phyloP scores from a whole-genome alignment of 2,113 vertebrate genomes.

The Poeciliopsis retropinna region DNA sequence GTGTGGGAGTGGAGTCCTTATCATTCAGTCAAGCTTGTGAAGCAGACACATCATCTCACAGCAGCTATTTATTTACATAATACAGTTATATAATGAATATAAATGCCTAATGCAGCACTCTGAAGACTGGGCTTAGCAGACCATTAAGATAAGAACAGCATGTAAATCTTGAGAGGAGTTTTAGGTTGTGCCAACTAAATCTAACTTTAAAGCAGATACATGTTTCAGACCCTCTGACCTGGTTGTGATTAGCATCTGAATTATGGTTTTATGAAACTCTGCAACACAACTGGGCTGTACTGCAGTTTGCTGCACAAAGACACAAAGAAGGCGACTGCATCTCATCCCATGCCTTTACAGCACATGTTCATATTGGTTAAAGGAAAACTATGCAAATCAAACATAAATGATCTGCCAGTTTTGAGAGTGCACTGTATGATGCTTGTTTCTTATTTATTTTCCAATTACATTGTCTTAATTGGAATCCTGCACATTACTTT shows the following conservation, averaged over 20 bases:
- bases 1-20: conserved; percentile 44
- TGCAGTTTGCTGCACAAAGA: no score
- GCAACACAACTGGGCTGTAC: not conserved
- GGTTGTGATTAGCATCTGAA: not conserved
- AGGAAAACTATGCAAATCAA: not conserved
- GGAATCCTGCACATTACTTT: no score
- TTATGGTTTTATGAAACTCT: not conserved
- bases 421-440: not conserved
- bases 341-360: no score
- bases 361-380: not conserved
- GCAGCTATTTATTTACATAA: conserved; percentile 48
- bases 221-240: not conserved
- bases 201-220: not conserved
- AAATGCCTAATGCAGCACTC: conserved; percentile 4
- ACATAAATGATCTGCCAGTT: not conserved
- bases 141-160: not conserved
- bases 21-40: conserved; percentile 27
- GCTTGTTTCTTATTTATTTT: not conserved
- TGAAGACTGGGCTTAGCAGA: not conserved
- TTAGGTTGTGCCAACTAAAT: not conserved
- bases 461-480: no score
- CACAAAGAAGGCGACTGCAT: no score
- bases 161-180: conserved; percentile 3
- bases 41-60: conserved; percentile 36
- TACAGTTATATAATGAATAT: conserved; percentile 34